Evolutionary conservation across 2,888 invertebrate species (phyloP), one percentile per base, ranked within the genome.

Genomic region (Hylaea fasciaria): DNA sequence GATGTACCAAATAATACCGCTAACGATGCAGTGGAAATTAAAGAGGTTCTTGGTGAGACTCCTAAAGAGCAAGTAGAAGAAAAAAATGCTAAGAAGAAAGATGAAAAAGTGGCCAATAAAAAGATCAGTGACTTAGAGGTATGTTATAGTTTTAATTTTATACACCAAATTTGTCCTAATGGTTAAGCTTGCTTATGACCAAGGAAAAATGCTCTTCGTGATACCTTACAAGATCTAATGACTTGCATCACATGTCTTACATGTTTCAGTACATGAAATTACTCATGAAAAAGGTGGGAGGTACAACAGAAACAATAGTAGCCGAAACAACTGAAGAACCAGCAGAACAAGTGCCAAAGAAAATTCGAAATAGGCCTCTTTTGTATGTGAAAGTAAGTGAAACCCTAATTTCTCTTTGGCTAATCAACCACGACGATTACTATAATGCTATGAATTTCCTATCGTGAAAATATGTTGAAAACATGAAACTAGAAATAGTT

Each of bases 61-160:
- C 39, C 59, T 13, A 76, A 56, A 72, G 73, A 83, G 29, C n/a
- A 48, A 14, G 52, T 37, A 40, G 39, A 62, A 35, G 57, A 64
- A 22, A 58, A 52, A 40, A 62, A 8, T 40, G 40, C 7, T 16
- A 46, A 78, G 62, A 74, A 80, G 49, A 94, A 94, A 79, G 77
- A 81, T 56, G 82, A 88, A 48, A 96, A 96, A 84, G 82, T 94
- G 48, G 96, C 96, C 0, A 92, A 95, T 80, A 94, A 95, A 80
- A 92, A 94, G 70, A 94, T 97, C 48, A 96, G 96, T 78, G 97
- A 97, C 88, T 85, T 95, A 72, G 96, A 96, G 86, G 95, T 95
- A 86, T 44, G 9, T 39, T 10, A 40, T 11, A 13, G 7, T 13
- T n/a, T 40, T 40, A 22, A 22, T 12, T 52, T 35, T 48, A 35